Conservation (phyloP, 2,888 invertebrate genomes). For the Cephus nigrinus region DNA sequence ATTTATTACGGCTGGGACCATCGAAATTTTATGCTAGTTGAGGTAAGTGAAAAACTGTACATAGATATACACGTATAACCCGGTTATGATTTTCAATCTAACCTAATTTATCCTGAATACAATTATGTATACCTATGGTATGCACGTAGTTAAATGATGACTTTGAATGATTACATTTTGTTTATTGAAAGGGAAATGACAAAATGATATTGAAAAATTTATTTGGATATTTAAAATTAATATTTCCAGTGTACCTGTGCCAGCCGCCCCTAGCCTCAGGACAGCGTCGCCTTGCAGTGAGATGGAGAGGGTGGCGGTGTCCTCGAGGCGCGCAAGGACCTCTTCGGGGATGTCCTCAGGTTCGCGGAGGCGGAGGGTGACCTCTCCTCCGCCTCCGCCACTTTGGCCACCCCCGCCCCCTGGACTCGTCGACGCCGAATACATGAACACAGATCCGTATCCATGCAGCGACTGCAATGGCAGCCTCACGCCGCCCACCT, state of each 20-base stretch:
- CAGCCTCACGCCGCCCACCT: constrained; percentile 64
- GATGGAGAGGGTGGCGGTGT: constrained; percentile 63
- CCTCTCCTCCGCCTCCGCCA: constrained; percentile 60
- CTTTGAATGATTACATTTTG: too few relatives aligned
- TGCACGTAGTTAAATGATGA: too few relatives aligned
- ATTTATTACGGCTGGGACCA: constrained; percentile 40
- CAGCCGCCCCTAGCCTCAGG: constrained; percentile 61
- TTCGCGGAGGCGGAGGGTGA: constrained; percentile 64
- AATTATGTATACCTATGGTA: too few relatives aligned
- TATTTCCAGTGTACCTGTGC: constrained; percentile 48
- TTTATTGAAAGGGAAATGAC: too few relatives aligned
- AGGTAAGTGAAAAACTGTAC: too few relatives aligned
- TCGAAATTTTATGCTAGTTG: constrained; percentile 17
- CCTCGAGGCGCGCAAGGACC: constrained; percentile 63
- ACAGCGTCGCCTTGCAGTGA: constrained; percentile 64
- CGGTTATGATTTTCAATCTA: too few relatives aligned
- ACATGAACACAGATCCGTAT: constrained; percentile 66
- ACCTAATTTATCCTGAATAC: too few relatives aligned
- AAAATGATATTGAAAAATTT: too few relatives aligned
- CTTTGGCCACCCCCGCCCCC: constrained; percentile 56
- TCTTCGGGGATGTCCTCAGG: constrained; percentile 65
- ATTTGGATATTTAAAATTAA: too few relatives aligned
- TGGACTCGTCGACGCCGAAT: constrained; percentile 64
- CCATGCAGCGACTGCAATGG: constrained; percentile 64
- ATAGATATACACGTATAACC: too few relatives aligned